These are phyloP conservation scores for Parauchenoglanis punctatus DNA, from an alignment of 2,797 vertebrate genomes.

Conservation along the genomic window DNA sequence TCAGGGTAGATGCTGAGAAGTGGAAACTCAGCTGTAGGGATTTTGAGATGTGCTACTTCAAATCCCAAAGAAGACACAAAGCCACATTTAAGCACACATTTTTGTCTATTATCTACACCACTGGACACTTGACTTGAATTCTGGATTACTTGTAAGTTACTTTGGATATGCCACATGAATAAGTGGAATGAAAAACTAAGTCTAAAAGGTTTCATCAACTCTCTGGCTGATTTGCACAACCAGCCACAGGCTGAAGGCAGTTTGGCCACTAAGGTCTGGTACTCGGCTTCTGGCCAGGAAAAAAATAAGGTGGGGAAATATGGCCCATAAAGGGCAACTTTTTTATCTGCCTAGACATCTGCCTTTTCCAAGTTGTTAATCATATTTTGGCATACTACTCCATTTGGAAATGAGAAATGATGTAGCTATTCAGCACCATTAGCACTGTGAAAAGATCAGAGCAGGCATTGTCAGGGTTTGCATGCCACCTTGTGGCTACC, in stretches of 20 bases:
- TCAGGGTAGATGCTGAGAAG: not conserved
- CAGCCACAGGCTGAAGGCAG: constrained; percentile 9
- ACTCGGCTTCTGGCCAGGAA: constrained; percentile 26
- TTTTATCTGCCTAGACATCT: not conserved
- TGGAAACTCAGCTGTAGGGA: not conserved
- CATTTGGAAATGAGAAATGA: constrained; percentile 18
- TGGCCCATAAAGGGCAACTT: not conserved
- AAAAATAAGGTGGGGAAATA: constrained; percentile 12
- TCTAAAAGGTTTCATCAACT: not conserved
- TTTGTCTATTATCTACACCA: not conserved
- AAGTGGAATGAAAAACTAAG: constrained; percentile 6
- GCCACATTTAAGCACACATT: not conserved
- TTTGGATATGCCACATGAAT: not conserved
- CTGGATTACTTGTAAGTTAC: not conserved
- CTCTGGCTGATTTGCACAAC: constrained; percentile 16
- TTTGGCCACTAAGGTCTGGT: constrained; percentile 11
- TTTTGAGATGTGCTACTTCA: not conserved
- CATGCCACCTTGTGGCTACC: constrained; percentile 35
- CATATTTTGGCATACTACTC: constrained; percentile 1
- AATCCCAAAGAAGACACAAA: not conserved
- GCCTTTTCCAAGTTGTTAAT: constrained; percentile 3
- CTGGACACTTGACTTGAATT: not conserved
- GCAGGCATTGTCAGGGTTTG: constrained; percentile 12
- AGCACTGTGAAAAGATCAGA: constrained; percentile 1
- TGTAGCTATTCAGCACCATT: constrained; percentile 5